These are phyloP conservation scores for Heptascelio sp. DNA, from an alignment of 2,888 invertebrate genomes.

Conservation along the genomic window DNA sequence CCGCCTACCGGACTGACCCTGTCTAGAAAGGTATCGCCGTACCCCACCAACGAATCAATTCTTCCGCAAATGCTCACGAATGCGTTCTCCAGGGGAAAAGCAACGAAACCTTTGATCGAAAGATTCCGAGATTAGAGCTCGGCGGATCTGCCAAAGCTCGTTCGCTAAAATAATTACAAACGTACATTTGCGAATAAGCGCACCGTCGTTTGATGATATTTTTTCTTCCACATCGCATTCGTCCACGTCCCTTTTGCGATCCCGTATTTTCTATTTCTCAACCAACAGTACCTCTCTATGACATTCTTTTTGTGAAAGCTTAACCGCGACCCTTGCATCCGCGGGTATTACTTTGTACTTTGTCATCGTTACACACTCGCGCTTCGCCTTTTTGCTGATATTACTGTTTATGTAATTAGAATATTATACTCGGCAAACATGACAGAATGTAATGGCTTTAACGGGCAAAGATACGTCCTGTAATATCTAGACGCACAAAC, in stretches of 20 bases:
- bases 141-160: slow-evolving; percentile 57
- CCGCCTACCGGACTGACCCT: slow-evolving; percentile 82
- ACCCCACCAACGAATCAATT: slow-evolving; percentile 77
- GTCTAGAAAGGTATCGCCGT: slow-evolving; percentile 75
- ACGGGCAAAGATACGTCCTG: slow-evolving; percentile 62
- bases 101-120: slow-evolving; percentile 62
- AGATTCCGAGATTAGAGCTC: slow-evolving; percentile 54
- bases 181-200: slow-evolving; percentile 57
- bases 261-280: slow-evolving; percentile 65
- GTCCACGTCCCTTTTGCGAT: slow-evolving; percentile 59
- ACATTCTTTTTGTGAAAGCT: slow-evolving; percentile 68
- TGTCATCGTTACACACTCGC: slow-evolving; percentile 68
- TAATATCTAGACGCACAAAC: slow-evolving; percentile 66
- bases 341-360: slow-evolving; percentile 68
- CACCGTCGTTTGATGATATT: slow-evolving; percentile 61
- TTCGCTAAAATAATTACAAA: slow-evolving; percentile 62
- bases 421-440: slow-evolving; percentile 63
- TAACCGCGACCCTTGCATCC: slow-evolving; percentile 69
- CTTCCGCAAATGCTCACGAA: slow-evolving; percentile 54
- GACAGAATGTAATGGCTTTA: slow-evolving; percentile 66
- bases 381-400: slow-evolving; percentile 66
- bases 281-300: slow-evolving; percentile 59
- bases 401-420: slow-evolving; percentile 68
- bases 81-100: slow-evolving; percentile 58
- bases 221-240: slow-evolving; percentile 49